Evolutionary conservation across 2,113 vertebrate genomes (phyloP).

Genomic region (Oophaga pumilio): DNA sequence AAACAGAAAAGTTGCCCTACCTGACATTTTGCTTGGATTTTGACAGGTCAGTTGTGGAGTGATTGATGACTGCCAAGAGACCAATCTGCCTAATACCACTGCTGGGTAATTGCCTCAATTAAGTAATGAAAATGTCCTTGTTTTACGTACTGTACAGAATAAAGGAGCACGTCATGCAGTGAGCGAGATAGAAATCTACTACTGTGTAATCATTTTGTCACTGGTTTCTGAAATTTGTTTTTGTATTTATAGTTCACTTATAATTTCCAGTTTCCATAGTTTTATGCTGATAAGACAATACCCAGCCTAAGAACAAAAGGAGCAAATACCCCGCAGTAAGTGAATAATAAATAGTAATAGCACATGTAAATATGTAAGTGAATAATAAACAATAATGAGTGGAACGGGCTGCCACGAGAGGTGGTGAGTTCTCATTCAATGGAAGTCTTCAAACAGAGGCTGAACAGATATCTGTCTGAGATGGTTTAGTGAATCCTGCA

Average conservation of each 20-base stretch:
- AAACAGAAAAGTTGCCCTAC: slow-evolving; percentile 69
- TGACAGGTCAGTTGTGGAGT: slow-evolving; percentile 79
- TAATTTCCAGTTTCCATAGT: background rate
- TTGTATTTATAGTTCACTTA: background rate
- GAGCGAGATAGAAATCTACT: background rate
- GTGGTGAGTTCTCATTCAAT: no score
- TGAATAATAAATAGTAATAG: no score
- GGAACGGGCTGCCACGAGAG: no score
- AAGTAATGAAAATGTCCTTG: slow-evolving; percentile 83
- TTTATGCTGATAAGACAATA: no score
- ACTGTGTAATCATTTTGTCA: background rate
- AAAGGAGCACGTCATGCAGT: background rate
- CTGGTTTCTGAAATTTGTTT: background rate
- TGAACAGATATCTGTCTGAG: no score
- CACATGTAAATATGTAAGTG: no score
- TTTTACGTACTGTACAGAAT: slow-evolving; percentile 69
- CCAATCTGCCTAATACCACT: slow-evolving; percentile 77
- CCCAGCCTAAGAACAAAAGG: no score
- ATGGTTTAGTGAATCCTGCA: no score
- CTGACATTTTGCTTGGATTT: slow-evolving; percentile 63
- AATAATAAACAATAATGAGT: no score
- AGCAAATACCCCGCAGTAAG: no score
- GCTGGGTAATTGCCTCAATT: slow-evolving; percentile 88
- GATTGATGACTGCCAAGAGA: slow-evolving; percentile 80
- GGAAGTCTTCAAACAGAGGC: no score